Conservation (phyloP, 2,888 invertebrate genomes). For the Reticulitermes lucifugus region DNA sequence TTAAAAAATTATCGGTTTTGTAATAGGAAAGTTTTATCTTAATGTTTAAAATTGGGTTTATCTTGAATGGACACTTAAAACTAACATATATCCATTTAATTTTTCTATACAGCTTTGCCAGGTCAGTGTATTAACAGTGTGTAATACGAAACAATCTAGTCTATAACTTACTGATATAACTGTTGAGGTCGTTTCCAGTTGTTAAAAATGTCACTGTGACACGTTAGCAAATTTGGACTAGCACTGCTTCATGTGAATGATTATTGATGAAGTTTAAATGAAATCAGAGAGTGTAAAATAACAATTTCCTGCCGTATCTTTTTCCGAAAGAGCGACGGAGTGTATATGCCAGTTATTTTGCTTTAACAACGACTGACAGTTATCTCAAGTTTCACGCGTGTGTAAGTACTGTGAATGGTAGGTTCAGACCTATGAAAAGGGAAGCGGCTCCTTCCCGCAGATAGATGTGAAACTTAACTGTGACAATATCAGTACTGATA, state of each 20-base stretch:
- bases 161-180: neutral
- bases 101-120: neutral
- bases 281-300: conserved; percentile 39
- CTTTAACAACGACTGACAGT: neutral
- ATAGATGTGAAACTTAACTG: no score
- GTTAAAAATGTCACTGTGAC: conserved; percentile 18
- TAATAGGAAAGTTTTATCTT: no score
- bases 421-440: no score
- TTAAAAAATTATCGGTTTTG: no score
- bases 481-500: no score
- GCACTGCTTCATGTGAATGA: conserved; percentile 30
- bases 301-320: conserved; percentile 22
- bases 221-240: conserved; percentile 32
- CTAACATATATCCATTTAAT: neutral
- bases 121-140: neutral
- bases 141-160: conserved; percentile 11
- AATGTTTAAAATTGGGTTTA: no score
- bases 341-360: neutral
- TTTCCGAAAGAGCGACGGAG: neutral
- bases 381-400: neutral
- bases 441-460: no score
- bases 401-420: neutral
- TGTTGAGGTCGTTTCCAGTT: conserved; percentile 16
- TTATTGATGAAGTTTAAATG: conserved; percentile 41
- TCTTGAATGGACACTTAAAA: neutral